Evolutionary conservation across 2,888 invertebrate genomes (phyloP).

Genomic region (Cantharis flavilabris): DNA sequence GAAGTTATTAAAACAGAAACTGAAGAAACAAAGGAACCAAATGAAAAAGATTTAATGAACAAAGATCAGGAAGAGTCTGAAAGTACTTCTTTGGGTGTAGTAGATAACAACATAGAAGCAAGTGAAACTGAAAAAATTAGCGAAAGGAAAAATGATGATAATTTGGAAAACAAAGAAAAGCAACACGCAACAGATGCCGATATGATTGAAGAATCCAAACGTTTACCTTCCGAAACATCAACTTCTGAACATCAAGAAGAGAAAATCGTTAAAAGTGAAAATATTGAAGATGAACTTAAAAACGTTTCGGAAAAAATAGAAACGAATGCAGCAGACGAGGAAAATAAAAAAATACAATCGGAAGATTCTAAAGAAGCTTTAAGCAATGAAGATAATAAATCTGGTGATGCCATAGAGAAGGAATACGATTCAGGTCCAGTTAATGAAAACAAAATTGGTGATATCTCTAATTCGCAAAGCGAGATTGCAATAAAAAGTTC

Average conservation of each 20-base stretch:
- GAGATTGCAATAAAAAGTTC: background rate
- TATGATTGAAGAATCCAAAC: background rate
- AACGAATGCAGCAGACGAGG: background rate
- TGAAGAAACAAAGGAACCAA: background rate
- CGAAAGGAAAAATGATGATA: too few species aligned
- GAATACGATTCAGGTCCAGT: background rate
- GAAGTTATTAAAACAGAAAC: background rate
- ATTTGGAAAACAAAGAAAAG: background rate
- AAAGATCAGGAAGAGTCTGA: background rate
- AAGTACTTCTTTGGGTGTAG: background rate
- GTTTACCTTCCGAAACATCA: background rate
- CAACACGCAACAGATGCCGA: background rate
- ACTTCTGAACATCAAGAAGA: background rate
- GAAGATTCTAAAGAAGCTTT: background rate
- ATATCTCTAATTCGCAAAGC: background rate
- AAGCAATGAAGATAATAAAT: background rate
- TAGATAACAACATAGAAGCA: too few species aligned
- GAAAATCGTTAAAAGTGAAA: background rate
- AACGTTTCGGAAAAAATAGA: accelerated
- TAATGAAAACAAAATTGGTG: background rate
- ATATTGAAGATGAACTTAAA: background rate
- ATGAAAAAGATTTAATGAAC: background rate
- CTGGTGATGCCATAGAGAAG: too few species aligned
- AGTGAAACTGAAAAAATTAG: too few species aligned
- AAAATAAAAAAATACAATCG: background rate